Evolutionary conservation across 2,797 vertebrate species (phyloP), one percentile per base, ranked within the genome.

Genomic region (Ptychobarbus kaznakovi): DNA sequence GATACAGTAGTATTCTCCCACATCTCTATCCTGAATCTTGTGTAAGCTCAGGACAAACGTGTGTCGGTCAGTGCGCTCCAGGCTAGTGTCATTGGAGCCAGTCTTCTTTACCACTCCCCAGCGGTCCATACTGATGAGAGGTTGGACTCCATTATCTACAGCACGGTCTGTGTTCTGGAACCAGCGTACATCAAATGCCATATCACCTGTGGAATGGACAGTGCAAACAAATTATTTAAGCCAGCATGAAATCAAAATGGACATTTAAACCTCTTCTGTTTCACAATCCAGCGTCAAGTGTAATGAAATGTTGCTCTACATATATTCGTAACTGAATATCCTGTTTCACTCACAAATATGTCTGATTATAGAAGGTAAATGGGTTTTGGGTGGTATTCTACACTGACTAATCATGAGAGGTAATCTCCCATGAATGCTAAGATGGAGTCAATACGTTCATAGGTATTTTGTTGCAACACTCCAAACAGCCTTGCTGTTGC

Each of bases 111-210:
- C 93, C 0, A 98, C 92, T 0, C 97, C 97, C 58, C 94, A 96
- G 46, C 95, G 95, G 92, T 98, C 96, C 73, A 97, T 86, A 0
- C 93, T 95, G 53, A 94, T 95, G 76, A 99, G 91, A 76, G 94
- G 89, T 61, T 91, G 25, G 13, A 32, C 75, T 15, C 91, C 92
- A 1, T 93, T 93, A 81, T 94, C 93, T 69, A 95, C 87, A 0
- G 94, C 94, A 0, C 94, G 95, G 66, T 95, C 93, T 8, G 93
- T 12, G 1, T 88, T 93, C 3, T 95, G 96, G 87, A 96, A 97
- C 98, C 98, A 99, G 56, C 91, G 94, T 80, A 99, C 96, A 0
- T 97, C 97, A 0, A 97, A 99, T 0, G 95, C 93, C 94, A 98
- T 92, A 75, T 97, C 95, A 3, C 96, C 97, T 99, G 90, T 0